phyloP scores from a whole-genome alignment of 2,797 vertebrate genomes.

The Hyperoplus immaculatus region DNA sequence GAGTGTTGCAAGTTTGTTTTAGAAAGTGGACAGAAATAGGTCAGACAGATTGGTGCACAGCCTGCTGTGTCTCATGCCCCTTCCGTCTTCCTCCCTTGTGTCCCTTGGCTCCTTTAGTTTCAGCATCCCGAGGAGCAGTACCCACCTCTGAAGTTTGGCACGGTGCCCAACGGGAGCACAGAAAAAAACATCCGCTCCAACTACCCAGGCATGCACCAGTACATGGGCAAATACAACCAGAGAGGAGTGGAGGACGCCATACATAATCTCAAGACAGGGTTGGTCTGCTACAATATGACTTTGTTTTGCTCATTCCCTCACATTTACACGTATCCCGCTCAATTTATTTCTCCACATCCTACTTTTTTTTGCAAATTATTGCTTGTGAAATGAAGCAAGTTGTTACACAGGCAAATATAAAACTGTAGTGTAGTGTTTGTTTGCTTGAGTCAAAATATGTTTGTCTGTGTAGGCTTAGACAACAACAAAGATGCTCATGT shows the following conservation, averaged over 20 bases:
- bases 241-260: conserved; percentile 94
- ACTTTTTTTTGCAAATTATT: conserved; percentile 5
- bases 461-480: background rate
- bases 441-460: background rate
- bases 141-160: conserved; percentile 95
- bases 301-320: conserved; percentile 7
- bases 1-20: conserved; percentile 68
- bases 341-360: background rate
- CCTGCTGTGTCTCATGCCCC: conserved; percentile 71
- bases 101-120: conserved; percentile 86
- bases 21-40: conserved; percentile 80
- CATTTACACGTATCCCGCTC: background rate
- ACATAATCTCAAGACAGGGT: conserved; percentile 94
- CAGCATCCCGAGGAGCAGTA: conserved; percentile 97
- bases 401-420: conserved; percentile 6
- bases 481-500: conserved; percentile 16
- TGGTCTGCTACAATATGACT: conserved; percentile 57
- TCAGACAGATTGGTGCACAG: conserved; percentile 82
- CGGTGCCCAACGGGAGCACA: conserved; percentile 95
- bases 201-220: conserved; percentile 96
- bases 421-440: background rate
- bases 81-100: conserved; percentile 56
- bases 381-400: background rate
- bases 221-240: conserved; percentile 98
- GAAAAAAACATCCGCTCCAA: conserved; percentile 98